A percentile compares a stretch with the other conserved stretches of the same genome.
Evolutionary conservation across 2,797 vertebrate genomes (phyloP).

Genomic region (Scleropages formosus): DNA sequence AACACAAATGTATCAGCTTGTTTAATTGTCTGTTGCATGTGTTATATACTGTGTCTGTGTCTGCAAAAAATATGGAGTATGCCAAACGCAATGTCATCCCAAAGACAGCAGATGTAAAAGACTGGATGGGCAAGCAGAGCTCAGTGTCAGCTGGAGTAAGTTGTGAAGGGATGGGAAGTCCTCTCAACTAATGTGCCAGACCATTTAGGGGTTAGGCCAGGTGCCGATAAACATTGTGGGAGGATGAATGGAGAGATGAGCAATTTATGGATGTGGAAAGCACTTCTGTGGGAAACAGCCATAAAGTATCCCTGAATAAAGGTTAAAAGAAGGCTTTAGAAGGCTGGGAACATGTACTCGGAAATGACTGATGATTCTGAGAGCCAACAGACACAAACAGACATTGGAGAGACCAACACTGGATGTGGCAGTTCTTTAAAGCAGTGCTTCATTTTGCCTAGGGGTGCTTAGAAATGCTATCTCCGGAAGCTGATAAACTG

Average conservation of each 20-base stretch:
- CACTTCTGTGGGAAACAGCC: neutral
- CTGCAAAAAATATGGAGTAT: neutral
- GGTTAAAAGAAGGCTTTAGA: too few relatives aligned
- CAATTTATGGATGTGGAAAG: neutral
- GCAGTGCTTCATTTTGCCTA: too few relatives aligned
- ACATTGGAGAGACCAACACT: too few relatives aligned
- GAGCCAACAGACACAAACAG: too few relatives aligned
- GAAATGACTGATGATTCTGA: too few relatives aligned
- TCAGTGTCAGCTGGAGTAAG: neutral
- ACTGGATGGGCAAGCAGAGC: neutral
- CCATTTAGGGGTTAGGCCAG: conserved; percentile 10
- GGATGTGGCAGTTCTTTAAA: too few relatives aligned
- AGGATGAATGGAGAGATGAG: neutral
- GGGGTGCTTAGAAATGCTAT: too few relatives aligned
- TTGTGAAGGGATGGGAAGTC: neutral
- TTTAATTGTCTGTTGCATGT: too few relatives aligned
- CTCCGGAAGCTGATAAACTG: too few relatives aligned
- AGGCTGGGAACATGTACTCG: too few relatives aligned
- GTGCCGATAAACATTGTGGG: neutral
- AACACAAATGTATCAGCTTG: too few relatives aligned
- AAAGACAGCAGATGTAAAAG: neutral
- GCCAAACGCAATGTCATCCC: neutral
- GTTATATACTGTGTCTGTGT: neutral
- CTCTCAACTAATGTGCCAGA: neutral
- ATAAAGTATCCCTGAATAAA: neutral